A percentile compares a stretch with the other conserved stretches of the same genome.
Conservation (phyloP, 2,888 invertebrate species). For the Peribatodes rhomboidaria region DNA sequence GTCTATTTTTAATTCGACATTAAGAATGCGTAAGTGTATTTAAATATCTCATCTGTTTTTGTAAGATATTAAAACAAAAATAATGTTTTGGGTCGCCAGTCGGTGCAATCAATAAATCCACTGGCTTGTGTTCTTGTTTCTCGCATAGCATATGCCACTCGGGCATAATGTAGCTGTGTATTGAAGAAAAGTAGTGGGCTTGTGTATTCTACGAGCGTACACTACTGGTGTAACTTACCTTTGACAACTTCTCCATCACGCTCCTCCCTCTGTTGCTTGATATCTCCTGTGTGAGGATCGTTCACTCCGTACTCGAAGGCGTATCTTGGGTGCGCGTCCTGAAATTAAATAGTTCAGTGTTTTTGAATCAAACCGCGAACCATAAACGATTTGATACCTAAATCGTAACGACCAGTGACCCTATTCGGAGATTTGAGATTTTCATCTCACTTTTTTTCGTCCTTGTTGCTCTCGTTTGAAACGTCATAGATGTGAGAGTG, state of each 20-base stretch:
- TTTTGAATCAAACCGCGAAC: neutral
- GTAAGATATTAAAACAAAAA: neutral
- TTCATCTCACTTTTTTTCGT: too few relatives aligned
- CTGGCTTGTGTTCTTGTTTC: neutral
- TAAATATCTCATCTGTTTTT: neutral
- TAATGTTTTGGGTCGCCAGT: neutral
- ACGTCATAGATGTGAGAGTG: too few relatives aligned
- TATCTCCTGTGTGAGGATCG: constrained; percentile 91
- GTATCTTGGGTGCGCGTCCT: constrained; percentile 90
- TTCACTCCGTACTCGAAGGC: constrained; percentile 91
- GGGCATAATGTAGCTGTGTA: too few relatives aligned
- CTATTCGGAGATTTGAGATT: too few relatives aligned
- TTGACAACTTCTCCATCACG: constrained; percentile 91
- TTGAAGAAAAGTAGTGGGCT: too few relatives aligned
- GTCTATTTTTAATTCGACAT: neutral
- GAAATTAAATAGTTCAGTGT: constrained; percentile 43
- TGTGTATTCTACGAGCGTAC: too few relatives aligned
- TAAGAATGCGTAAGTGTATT: neutral
- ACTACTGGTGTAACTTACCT: constrained; percentile 70
- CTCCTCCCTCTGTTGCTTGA: constrained; percentile 91
- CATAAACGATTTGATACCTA: neutral
- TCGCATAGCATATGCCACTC: too few relatives aligned
- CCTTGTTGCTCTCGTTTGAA: too few relatives aligned
- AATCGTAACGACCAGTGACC: too few relatives aligned
- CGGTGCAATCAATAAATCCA: neutral